Percentiles rank a stretch among this genome's conserved stretches.
Evolutionary conservation across 2,888 invertebrate genomes (phyloP).

Genomic region (Ceriagrion tenellum): DNA sequence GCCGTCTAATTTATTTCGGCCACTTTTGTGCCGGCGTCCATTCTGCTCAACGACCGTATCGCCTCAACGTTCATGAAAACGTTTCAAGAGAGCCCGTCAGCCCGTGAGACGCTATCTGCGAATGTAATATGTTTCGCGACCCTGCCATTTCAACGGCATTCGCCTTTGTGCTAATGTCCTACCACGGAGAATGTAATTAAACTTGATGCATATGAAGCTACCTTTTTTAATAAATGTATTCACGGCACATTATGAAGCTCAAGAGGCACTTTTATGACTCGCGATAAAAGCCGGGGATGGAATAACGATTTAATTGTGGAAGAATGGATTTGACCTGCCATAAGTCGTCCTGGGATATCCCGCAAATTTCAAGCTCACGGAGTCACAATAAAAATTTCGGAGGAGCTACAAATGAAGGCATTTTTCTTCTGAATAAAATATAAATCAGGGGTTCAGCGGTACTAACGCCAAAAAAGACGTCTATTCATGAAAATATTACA

Average conservation of each 20-base stretch:
- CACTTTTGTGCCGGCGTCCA: not conserved
- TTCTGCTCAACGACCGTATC: not conserved
- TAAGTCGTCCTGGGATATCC: not conserved
- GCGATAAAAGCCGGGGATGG: not conserved
- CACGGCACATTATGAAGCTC: not conserved
- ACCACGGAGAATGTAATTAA: not conserved
- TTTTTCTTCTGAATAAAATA: not conserved
- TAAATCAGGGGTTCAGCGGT: not conserved
- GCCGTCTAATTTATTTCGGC: constrained; percentile 42
- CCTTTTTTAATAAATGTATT: not conserved
- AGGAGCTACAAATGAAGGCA: not conserved
- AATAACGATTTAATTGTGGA: constrained; percentile 3
- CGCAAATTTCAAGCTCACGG: not conserved
- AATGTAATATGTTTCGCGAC: not conserved
- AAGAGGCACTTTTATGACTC: not conserved
- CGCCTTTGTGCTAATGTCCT: not conserved
- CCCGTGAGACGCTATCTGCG: constrained; percentile 1
- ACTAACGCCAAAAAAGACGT: not conserved
- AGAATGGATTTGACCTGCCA: not conserved
- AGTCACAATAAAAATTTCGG: not conserved
- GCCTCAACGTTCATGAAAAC: not conserved
- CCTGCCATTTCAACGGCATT: not conserved
- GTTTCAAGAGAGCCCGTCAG: not conserved
- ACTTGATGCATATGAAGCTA: not conserved
- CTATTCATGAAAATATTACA: not conserved